Conservation (phyloP, 2,113 vertebrate genomes). For the Empidonax traillii region DNA sequence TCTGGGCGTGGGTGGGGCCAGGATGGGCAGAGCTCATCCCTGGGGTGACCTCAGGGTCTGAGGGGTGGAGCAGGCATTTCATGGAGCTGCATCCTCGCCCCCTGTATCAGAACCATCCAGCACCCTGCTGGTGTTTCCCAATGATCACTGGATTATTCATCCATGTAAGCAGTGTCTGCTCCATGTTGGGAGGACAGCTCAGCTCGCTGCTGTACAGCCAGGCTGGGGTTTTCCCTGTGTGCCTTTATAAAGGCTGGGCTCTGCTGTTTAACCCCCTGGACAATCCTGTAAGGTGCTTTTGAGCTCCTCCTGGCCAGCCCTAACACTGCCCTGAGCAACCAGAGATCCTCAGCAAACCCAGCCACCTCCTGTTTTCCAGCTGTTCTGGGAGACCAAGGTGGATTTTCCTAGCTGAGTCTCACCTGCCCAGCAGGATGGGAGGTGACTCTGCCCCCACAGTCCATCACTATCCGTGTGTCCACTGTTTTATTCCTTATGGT, state of each 20-base stretch:
- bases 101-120: rapidly evolving
- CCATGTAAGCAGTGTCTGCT: neutral
- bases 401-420: neutral
- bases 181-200: neutral
- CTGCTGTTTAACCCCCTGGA: neutral
- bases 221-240: neutral
- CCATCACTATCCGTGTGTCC: rapidly evolving
- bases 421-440: neutral
- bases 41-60: rapidly evolving
- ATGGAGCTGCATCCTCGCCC: neutral
- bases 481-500: neutral
- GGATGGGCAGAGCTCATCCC: neutral
- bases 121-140: rapidly evolving
- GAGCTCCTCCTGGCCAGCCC: neutral
- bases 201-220: neutral
- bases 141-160: neutral
- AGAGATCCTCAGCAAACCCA: neutral
- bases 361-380: neutral
- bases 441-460: neutral
- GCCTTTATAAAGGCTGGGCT: neutral
- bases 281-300: neutral
- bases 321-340: neutral
- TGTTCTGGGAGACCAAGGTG: neutral
- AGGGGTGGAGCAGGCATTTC: neutral
- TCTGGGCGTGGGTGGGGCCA: neutral